phyloP scores from a whole-genome alignment of 2,888 invertebrate genomes.

The Ctena decussata region DNA sequence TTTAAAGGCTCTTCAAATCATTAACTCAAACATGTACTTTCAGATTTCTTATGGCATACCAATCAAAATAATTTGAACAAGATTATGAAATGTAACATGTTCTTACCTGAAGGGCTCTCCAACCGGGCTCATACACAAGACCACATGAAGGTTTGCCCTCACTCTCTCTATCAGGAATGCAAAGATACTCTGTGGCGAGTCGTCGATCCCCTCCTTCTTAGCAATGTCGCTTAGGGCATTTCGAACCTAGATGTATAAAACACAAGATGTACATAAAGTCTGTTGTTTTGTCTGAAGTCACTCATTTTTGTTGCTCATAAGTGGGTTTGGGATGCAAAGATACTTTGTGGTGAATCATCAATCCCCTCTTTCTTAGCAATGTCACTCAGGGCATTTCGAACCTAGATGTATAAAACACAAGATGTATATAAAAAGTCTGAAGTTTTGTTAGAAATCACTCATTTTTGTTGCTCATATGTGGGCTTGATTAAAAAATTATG shows the following conservation, averaged over 20 bases:
- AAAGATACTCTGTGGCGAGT: conserved; percentile 90
- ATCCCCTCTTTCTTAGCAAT: conserved; percentile 85
- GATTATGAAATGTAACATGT: not conserved
- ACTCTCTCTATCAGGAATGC: conserved; percentile 93
- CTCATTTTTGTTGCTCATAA: too few species aligned
- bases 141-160: conserved; percentile 92
- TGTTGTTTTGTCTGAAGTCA: too few species aligned
- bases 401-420: conserved; percentile 46
- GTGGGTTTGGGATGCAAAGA: conserved; percentile 91
- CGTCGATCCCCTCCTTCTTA: conserved; percentile 86
- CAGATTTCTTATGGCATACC: too few species aligned
- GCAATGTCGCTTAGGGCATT: conserved; percentile 84
- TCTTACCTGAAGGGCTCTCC: conserved; percentile 91
- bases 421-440: conserved; percentile 46
- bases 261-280: not conserved
- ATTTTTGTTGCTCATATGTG: too few species aligned
- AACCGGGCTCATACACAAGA: conserved; percentile 95
- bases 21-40: too few species aligned
- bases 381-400: conserved; percentile 83
- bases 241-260: conserved; percentile 77
- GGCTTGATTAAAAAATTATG: too few species aligned
- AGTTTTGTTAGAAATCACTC: too few species aligned
- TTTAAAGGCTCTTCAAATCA: too few species aligned
- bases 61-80: too few species aligned
- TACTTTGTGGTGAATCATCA: conserved; percentile 88